Base-by-base conservation (phyloP, 2,797 vertebrate genomes). In the Macrochelys suwanniensis region DNA sequence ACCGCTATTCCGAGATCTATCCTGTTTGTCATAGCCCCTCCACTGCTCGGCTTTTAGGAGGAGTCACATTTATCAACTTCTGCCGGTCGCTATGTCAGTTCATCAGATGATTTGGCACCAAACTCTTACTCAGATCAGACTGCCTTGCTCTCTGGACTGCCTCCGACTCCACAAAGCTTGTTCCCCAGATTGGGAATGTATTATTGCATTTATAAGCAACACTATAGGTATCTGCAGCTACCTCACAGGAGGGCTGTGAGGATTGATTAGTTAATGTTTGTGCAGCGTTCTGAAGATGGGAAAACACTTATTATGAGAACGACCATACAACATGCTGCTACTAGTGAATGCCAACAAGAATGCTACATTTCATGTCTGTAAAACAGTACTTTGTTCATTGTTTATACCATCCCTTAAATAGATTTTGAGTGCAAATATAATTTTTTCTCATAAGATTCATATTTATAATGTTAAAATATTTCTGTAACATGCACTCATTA, bases 171-270 rank as follows among this genome's bases (percentile, higher is more conserved):
- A 4, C 25, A 77, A 49, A 9, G 74, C 45, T n/a, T 71, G 10
- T 23, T 23, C 42, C 21, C n/a, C 37, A 25, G 19, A 71, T 71
- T 71, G 33, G 19, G 65, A 42, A 8, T 71, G n/a, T 71, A 21
- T 71, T 71, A 6, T 26, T 61, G 56, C 12, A 13, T n/a, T 23
- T 10, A 9, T 26, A 59, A n/a, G 16, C 4, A 77, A 15, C 5
- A 3, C 21, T 65, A 82, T 10, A 8, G 49, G 37, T 76, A 26
- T 1, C 3, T 0, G 5, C 59, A 47, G 19, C 16, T 10, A 42
- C 28, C 45, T 37, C 47, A 5, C 45, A 9, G 82, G 21, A 61
- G 42, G 26, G 51, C 23, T 37, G 4, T 0, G 2, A 59, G 90
- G 65, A 57, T 8, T 1, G 1, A 11, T 31, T 6, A 28, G 51